A percentile compares a stretch with the other conserved stretches of the same genome.
Evolutionary conservation across 92 coral and sea anemone genomes (phyloP).

Genomic region (Muricea muricata): DNA sequence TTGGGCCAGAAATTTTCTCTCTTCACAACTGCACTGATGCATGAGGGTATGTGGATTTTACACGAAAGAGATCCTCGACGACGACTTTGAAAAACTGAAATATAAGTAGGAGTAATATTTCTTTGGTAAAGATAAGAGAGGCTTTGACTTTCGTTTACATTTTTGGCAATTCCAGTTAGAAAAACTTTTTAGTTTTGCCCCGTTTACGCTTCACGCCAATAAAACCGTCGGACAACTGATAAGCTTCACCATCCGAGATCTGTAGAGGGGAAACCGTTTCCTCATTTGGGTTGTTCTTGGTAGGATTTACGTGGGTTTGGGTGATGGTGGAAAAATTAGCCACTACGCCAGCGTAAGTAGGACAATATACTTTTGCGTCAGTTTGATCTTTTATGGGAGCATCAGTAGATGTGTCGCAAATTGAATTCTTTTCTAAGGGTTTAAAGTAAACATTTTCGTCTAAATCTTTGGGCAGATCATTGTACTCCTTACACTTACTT

Average conservation of each 20-base stretch:
- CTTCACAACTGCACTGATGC: slow-evolving; percentile 1
- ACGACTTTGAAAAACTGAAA: slow-evolving; percentile 18
- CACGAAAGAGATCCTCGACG: neutral
- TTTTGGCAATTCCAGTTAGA: too few species aligned
- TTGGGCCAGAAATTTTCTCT: slow-evolving; percentile 20
- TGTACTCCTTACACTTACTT: too few species aligned
- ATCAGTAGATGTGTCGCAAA: neutral
- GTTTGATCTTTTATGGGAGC: neutral
- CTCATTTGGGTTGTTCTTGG: neutral
- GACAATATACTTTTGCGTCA: neutral
- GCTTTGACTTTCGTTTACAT: too few species aligned
- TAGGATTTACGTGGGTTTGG: neutral
- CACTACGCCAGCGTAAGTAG: neutral
- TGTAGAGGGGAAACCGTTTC: neutral
- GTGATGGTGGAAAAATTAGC: neutral
- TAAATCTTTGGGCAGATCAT: too few species aligned
- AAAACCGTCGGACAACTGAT: neutral
- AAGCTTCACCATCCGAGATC: neutral
- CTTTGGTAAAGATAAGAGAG: slow-evolving; percentile 6
- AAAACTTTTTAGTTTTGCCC: neutral
- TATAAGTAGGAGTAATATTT: slow-evolving; percentile 18
- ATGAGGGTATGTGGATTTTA: neutral
- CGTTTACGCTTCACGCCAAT: slow-evolving; percentile 21
- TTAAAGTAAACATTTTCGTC: too few species aligned
- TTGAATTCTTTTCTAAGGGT: slow-evolving; percentile 3